Conservation (phyloP, 2,113 vertebrate genomes). For the Anguilla japonica region DNA sequence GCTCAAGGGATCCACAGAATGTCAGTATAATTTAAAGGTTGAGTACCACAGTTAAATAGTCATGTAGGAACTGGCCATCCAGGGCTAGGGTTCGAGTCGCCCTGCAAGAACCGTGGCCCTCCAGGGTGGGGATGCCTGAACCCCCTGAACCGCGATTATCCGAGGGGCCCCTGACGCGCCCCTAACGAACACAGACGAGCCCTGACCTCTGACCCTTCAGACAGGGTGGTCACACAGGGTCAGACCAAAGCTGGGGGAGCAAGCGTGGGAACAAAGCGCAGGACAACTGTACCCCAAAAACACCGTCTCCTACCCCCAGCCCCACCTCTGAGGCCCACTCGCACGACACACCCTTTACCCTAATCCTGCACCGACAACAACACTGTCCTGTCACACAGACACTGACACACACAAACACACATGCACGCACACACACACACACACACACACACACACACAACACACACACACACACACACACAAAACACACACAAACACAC, state of each 20-base stretch:
- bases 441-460: constrained; percentile 37
- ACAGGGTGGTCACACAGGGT: constrained; percentile 5
- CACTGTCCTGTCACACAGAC: neutral
- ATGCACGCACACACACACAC: constrained; percentile 36
- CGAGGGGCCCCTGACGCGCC: neutral
- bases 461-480: constrained; percentile 32
- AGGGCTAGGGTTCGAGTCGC: neutral
- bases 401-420: constrained; percentile 61
- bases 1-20: no score
- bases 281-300: neutral
- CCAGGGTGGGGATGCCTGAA: neutral
- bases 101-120: neutral
- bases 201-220: neutral
- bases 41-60: no score
- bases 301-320: no score
- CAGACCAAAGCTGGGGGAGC: neutral
- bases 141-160: neutral
- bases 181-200: neutral
- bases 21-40: no score
- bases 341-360: neutral
- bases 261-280: neutral
- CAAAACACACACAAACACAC: constrained; percentile 2
- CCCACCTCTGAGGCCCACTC: neutral
- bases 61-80: neutral
- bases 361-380: neutral